Evolutionary conservation across 2,113 vertebrate species (phyloP), one percentile per base, ranked within the genome.

Genomic region (Glaucidium brasilianum): DNA sequence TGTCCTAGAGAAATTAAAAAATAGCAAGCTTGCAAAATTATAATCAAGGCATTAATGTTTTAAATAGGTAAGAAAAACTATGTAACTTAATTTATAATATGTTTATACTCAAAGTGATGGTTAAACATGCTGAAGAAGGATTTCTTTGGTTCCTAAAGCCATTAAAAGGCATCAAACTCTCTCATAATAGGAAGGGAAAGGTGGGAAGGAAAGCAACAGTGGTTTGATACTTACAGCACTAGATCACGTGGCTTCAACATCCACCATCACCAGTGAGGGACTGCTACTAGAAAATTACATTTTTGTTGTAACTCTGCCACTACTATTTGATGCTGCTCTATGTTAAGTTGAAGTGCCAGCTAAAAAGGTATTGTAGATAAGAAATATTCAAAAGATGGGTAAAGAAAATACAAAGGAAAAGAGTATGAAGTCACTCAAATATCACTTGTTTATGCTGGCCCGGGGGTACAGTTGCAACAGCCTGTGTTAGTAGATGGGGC

Each of bases 21-120:
- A 92, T 56, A 97, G 97, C 97, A 98, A 98, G 97, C 97, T 98
- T 98, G 97, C 97, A 98, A 97, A 98, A 98, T 93, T 96, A 95
- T 77, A 96, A 87, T 77, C 87, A 97, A 97, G 69, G 77, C 97
- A 97, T 96, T 97, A 97, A 97, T 95, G 97, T 97, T 98, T 98
- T 96, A 98, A 97, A 96, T 90, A 98, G 96, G 97, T 97, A 97
- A 96, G 88, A 97, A 98, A 98, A 98, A 96, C 82, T 95, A 93
- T 1, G 12, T 97, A 97, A 97, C 67, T 93, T 90, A 92, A 97
- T 97, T 97, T 94, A 73, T 64, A 91, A 50, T 92, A 92, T 5
- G 49, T 63, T 88, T 96, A 76, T 92, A 71, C 91, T 76, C 69
- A 91, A 91, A 94, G 50, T 90, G 88, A 95, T 35, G 37, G 67